Conservation (phyloP, 1,140 invertebrate species). For the Drosophila funebris region DNA sequence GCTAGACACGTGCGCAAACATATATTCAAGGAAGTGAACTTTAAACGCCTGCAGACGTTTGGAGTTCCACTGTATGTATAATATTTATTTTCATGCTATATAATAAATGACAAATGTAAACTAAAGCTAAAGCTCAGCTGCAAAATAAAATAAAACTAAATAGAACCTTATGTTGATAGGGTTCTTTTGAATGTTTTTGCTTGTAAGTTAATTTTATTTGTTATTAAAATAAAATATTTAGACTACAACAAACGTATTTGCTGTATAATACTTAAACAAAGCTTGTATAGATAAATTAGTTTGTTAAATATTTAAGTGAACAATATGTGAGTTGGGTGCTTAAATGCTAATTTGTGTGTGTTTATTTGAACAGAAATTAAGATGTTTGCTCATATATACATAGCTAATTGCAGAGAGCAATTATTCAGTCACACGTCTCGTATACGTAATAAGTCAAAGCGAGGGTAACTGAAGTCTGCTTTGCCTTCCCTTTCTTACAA, state of each 20-base stretch:
- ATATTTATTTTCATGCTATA: conserved; percentile 27
- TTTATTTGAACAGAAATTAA: not conserved
- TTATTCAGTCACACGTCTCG: not conserved
- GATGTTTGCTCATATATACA: not conserved
- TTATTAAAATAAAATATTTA: no score
- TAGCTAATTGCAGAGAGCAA: not conserved
- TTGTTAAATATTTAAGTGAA: no score
- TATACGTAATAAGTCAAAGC: conserved; percentile 39
- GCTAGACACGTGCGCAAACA: conserved; percentile 84
- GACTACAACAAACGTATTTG: no score
- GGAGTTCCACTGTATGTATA: conserved; percentile 21
- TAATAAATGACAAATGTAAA: conserved; percentile 9
- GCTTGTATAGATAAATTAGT: no score
- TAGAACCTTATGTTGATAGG: no score
- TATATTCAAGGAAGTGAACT: conserved; percentile 85
- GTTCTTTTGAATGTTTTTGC: no score
- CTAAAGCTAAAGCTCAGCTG: not conserved
- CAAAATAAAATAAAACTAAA: no score
- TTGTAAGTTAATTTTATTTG: no score
- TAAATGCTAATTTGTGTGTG: not conserved
- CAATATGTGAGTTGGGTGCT: conserved; percentile 7
- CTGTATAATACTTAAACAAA: no score
- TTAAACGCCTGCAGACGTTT: conserved; percentile 78
- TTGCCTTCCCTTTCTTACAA: not conserved
- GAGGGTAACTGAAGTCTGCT: no score